Base-by-base conservation (phyloP, 2,888 invertebrate species). In the Drosophila prostipennis region DNA sequence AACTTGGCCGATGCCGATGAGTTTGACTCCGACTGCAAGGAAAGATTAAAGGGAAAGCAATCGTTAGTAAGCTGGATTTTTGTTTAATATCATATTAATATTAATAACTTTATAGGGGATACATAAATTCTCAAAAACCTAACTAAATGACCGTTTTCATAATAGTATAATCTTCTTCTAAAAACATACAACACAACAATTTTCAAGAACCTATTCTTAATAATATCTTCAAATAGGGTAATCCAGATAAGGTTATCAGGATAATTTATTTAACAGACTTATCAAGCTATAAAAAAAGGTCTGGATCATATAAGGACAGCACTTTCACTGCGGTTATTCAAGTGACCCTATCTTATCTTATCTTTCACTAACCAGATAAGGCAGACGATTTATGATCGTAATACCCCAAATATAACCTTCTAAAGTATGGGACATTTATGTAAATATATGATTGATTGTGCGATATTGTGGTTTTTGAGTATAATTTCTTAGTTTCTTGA, bases 1-100 rank as follows among this genome's bases (percentile, higher is more conserved):
- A 89, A 88, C 68, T 91, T 90, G 19, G 89, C 87, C 16, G 83
- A 89, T 45, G 89, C 90, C 69, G 93, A 92, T 39, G 91, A 90
- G 68, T 87, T 90, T 32, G 90, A 91, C 78, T 90, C 90, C 48
- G 91, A 89, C 90, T 90, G 77, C 0, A 46, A 59, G 1, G 16
- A 55, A 2, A 43, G 3, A 43, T 19, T 19, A 34, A 1, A 11
- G 10, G 32, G 32, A 11, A 26, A 26, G 26, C 26, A 26, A 0
- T 26, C 26, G 26, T 26, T 26, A 26, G 2, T 26, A 26, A 26
- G 2, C 26, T 26, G 26, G 26, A 26, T 26, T 26, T 26, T 2
- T 26, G 29, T 29, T 29, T 29, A 29, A 29, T 29, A 29, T 29
- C 29, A 29, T 29, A 29, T 29, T 29, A 26, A 26, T 3, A 26